phyloP scores from a whole-genome alignment of 2,113 vertebrate genomes.

The Corythoichthys haematopterus region DNA sequence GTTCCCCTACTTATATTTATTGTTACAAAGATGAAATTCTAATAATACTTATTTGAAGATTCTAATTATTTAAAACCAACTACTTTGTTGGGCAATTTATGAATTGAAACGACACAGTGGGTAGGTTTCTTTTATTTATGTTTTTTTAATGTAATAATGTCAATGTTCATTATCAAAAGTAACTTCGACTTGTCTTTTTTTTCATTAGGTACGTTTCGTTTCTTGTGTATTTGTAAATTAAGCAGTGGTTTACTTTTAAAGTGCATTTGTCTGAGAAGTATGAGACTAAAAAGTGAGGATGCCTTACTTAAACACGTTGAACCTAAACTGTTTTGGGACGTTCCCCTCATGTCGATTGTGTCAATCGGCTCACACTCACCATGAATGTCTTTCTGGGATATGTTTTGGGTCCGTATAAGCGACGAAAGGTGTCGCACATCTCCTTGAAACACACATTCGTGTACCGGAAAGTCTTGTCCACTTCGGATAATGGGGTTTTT shows the following conservation, averaged over 20 bases:
- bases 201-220: not conserved
- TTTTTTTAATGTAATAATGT: not conserved
- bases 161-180: not conserved
- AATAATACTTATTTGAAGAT: too few species aligned
- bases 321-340: not conserved
- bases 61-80: too few species aligned
- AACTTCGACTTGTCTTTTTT: not conserved
- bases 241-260: not conserved
- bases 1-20: too few species aligned
- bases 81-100: too few species aligned
- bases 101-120: too few species aligned
- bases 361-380: slow-evolving; percentile 72
- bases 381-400: slow-evolving; percentile 91
- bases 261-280: not conserved
- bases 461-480: slow-evolving; percentile 83
- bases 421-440: slow-evolving; percentile 91
- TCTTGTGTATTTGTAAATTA: not conserved
- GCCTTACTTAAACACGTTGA: slow-evolving; percentile 4
- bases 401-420: slow-evolving; percentile 92
- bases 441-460: slow-evolving; percentile 93
- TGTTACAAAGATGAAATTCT: too few species aligned
- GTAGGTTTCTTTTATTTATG: too few species aligned
- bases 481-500: slow-evolving; percentile 69
- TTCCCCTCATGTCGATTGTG: not conserved
- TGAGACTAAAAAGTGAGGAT: not conserved